phyloP scores from a whole-genome alignment of 2,888 invertebrate genomes.

The Lepidochitona cinerea region DNA sequence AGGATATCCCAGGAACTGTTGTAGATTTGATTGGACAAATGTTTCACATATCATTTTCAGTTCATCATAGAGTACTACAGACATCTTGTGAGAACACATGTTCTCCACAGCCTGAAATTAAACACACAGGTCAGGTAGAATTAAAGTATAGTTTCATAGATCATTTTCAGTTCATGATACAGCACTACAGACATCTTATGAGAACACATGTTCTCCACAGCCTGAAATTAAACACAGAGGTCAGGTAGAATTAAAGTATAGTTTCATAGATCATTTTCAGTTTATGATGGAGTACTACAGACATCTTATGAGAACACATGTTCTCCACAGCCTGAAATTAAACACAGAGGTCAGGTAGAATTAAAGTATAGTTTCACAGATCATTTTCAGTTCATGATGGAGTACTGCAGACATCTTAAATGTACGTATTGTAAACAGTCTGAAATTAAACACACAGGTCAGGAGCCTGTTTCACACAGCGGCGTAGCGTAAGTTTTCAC shows the following conservation, averaged over 20 bases:
- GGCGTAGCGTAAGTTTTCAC: no score
- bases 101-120: constrained; percentile 97
- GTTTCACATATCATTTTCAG: constrained; percentile 80
- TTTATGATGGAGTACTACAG: no score
- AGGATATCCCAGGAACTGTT: constrained; percentile 84
- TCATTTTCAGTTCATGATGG: constrained; percentile 84
- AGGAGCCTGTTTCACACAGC: no score
- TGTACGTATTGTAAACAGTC: constrained; percentile 97
- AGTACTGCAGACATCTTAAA: constrained; percentile 95
- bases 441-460: constrained; percentile 85
- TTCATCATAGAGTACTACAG: constrained; percentile 89
- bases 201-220: constrained; percentile 98
- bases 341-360: no score
- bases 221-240: constrained; percentile 86
- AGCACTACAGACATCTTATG: constrained; percentile 95
- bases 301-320: no score
- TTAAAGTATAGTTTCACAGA: no score
- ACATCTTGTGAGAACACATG: constrained; percentile 99
- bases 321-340: no score
- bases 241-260: neutral
- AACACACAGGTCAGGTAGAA: no score
- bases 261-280: neutral
- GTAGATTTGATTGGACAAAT: constrained; percentile 91
- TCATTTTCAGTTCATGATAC: constrained; percentile 84
- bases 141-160: no score